A percentile compares a stretch with the other conserved stretches of the same genome.
These are phyloP conservation scores for Aphelenchoides besseyi DNA, from an alignment of 1,140 invertebrate genomes.

Conservation along the genomic window DNA sequence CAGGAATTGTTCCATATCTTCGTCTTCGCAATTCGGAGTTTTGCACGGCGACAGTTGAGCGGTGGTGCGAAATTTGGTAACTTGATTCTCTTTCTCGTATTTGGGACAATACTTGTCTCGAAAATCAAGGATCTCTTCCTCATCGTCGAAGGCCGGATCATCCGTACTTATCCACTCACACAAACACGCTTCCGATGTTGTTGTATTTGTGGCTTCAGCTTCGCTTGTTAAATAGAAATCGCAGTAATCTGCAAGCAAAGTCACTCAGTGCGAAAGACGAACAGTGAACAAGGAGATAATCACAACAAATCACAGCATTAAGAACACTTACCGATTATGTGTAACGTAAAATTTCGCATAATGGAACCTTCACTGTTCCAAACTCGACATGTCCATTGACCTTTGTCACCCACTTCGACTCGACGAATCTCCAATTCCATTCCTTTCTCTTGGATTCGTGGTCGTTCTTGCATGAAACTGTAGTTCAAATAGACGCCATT, in stretches of 20 bases:
- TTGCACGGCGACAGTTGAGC: slow-evolving; percentile 28
- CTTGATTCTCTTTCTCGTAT: slow-evolving; percentile 28
- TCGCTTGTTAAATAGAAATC: slow-evolving; percentile 54
- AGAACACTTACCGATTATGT: slow-evolving; percentile 57
- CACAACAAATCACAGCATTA: slow-evolving; percentile 19
- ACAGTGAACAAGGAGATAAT: background rate
- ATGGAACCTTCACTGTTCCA: slow-evolving; percentile 58
- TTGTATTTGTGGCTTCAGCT: slow-evolving; percentile 13
- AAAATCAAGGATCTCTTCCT: slow-evolving; percentile 32
- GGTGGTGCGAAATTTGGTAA: slow-evolving; percentile 20
- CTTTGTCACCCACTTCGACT: slow-evolving; percentile 49
- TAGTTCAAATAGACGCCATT: slow-evolving; percentile 50
- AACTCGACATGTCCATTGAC: slow-evolving; percentile 57
- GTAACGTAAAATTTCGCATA: slow-evolving; percentile 56
- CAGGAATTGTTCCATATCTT: background rate
- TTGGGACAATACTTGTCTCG: slow-evolving; percentile 23
- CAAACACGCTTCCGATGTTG: slow-evolving; percentile 17
- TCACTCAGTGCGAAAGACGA: background rate
- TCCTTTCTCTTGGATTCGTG: slow-evolving; percentile 35
- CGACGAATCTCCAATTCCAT: slow-evolving; percentile 42
- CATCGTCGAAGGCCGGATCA: slow-evolving; percentile 27
- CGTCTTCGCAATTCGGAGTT: slow-evolving; percentile 28
- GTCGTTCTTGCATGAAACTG: slow-evolving; percentile 32
- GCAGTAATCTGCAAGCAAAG: slow-evolving; percentile 56
- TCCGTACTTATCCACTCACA: slow-evolving; percentile 41